Evolutionary conservation across 2,113 vertebrate genomes (phyloP), one percentile per base, ranked within the genome.

Genomic region (Thomomys bottae): DNA sequence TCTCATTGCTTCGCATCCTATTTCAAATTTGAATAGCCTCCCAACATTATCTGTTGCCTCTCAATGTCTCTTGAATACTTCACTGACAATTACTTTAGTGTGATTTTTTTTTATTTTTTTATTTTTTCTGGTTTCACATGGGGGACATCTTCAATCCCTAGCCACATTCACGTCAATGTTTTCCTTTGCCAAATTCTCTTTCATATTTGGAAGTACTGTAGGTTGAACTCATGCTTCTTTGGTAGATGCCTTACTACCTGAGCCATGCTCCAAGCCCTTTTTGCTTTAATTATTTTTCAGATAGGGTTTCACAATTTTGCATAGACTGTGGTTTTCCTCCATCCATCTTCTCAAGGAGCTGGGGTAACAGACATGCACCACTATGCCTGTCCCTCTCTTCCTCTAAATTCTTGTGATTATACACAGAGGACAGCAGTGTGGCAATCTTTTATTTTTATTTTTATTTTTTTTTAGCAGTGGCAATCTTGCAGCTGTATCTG

Each of bases 1-100:
- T 88, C 88, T 77, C 38, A 84, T 73, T 49, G n/a, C 26, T 83
- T 73, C 84, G 59, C 66, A 80, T 61, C 38, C 30, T 92, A 32
- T 54, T 92, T 94, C 90, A 67, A 88, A 57, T 78, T 28, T 79
- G 49, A 21, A 82, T 79, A 40, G 0, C 1, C 54, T 90, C 86
- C 42, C 45, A 76, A 34, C 6, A 63, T 84, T 70, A 61, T 67
- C 20, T 20, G 82, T 72, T 83, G 81, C 66, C 30, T 40, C 73
- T 81, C 38, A 54, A 1, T n/a, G 45, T 81, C 72, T 72, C 66
- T 68, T 15, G 34, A 45, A 10, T 84, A 84, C 28, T 84, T 84
- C 59, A 77, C 59, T 40, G 24, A 78, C 21, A 81, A 24, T 87
- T 90, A 32, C 40, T 88, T 87, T 75, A 28, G 61, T 42, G 21